Percentiles rank a stretch among this genome's conserved stretches.
Conservation (phyloP, 2,113 vertebrate species). For the Ciconia maguari region DNA sequence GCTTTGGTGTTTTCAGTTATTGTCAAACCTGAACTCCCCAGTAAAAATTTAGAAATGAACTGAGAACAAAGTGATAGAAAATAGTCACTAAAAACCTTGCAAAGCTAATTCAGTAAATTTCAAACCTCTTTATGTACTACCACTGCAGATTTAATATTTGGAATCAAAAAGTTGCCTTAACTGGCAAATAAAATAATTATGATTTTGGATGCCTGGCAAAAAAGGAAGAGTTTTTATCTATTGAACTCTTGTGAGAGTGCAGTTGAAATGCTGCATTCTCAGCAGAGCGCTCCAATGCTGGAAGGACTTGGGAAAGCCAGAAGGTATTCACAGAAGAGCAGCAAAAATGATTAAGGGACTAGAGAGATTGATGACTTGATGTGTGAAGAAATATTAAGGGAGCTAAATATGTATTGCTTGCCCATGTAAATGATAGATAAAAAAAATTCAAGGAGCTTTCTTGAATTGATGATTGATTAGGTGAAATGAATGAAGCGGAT, state of each 20-base stretch:
- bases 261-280: background rate
- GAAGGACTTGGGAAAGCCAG: background rate
- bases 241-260: background rate
- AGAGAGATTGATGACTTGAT: background rate
- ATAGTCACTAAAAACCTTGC: background rate
- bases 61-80: background rate
- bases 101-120: background rate
- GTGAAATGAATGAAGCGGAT: background rate
- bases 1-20: background rate
- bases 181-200: background rate
- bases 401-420: background rate
- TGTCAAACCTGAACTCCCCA: background rate
- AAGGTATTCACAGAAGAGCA: background rate
- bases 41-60: rapidly evolving
- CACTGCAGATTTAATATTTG: background rate
- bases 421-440: background rate
- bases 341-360: background rate
- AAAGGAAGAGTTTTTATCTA: background rate
- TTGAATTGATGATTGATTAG: background rate
- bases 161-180: background rate
- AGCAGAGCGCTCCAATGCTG: background rate
- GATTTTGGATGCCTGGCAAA: background rate
- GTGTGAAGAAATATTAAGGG: background rate
- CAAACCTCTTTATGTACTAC: background rate
- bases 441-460: background rate